Evolutionary conservation across 2,113 vertebrate genomes (phyloP).

Genomic region (Callipepla californica): DNA sequence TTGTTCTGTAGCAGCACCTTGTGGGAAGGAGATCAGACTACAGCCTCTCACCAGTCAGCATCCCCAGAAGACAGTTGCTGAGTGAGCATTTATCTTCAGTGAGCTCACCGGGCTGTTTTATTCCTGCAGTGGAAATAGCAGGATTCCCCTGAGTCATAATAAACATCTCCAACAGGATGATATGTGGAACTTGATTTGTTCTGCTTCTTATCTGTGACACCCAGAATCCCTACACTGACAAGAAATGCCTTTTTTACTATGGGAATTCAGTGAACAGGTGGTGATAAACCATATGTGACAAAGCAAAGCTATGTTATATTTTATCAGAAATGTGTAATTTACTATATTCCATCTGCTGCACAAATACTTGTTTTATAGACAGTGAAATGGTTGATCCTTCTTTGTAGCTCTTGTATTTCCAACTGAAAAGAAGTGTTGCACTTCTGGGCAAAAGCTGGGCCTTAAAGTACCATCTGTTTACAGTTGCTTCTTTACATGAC

Average conservation of each 20-base stretch:
- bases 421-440: not conserved
- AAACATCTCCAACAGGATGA: not conserved
- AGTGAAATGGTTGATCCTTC: not conserved
- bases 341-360: not conserved
- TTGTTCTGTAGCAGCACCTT: constrained; percentile 70
- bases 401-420: not conserved
- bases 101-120: not conserved
- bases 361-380: not conserved
- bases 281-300: not conserved
- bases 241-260: not conserved
- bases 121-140: not conserved
- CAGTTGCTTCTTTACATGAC: not conserved
- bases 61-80: not conserved
- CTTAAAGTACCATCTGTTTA: not conserved
- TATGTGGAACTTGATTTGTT: not conserved
- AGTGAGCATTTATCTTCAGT: not conserved
- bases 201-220: not conserved
- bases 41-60: not conserved
- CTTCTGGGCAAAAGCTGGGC: not conserved
- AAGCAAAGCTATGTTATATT: not conserved
- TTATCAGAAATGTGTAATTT: not conserved
- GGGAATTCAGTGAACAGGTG: constrained; percentile 11
- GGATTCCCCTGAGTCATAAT: not conserved
- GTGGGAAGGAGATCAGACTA: constrained; percentile 48
- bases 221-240: not conserved